Conservation (phyloP, 2,797 vertebrate species). For the Sebastes goodei region DNA sequence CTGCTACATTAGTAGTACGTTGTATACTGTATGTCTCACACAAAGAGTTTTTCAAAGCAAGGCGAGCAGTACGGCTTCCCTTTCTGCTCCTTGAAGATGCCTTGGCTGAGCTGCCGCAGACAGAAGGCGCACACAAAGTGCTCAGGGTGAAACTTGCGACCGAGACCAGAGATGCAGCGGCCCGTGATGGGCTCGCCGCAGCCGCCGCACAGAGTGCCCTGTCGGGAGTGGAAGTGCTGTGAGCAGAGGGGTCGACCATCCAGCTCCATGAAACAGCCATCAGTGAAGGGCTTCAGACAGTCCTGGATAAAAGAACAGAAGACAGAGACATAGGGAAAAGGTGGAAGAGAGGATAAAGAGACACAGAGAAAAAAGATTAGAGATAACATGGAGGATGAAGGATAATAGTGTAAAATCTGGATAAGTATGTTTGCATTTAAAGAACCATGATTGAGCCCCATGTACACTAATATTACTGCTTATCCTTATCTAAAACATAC, state of each 20-base stretch:
- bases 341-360: background rate
- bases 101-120: conserved; percentile 88
- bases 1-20: background rate
- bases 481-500: background rate
- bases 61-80: conserved; percentile 87
- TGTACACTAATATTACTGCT: background rate
- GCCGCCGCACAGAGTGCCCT: conserved; percentile 87
- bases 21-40: conserved; percentile 44
- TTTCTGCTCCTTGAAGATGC: conserved; percentile 84
- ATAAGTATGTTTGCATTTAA: background rate
- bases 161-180: conserved; percentile 87
- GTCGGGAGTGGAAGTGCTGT: conserved; percentile 87
- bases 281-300: conserved; percentile 84
- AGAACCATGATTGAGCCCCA: background rate
- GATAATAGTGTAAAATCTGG: background rate
- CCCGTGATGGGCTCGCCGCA: conserved; percentile 84
- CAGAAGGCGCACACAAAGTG: conserved; percentile 93
- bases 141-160: conserved; percentile 91
- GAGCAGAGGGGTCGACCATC: conserved; percentile 88
- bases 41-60: conserved; percentile 90
- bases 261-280: conserved; percentile 88
- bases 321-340: background rate
- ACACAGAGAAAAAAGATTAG: background rate
- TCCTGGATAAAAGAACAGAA: conserved; percentile 77
- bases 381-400: background rate